Base-by-base conservation (phyloP, 2,797 vertebrate species). In the Sciaenops ocellatus region DNA sequence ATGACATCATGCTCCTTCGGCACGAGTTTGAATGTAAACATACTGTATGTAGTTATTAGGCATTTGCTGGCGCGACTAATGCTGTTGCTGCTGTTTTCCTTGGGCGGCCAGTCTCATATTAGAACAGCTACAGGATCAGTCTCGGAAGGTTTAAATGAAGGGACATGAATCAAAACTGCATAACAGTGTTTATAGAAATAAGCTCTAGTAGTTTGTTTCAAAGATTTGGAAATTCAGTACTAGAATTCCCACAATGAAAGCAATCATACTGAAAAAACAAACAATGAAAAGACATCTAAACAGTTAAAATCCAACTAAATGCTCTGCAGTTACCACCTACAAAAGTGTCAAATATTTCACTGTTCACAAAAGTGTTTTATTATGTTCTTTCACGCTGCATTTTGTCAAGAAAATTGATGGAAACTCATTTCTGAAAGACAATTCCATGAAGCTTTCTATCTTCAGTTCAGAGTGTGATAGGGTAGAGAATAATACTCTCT, bases 361-460 rank as follows among this genome's bases (percentile, higher is more conserved):
- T 50, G 38, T 47, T 74, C 15, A 71, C 47, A 46, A 65, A 63
- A 24, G 42, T 4, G 28, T 73, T 62, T 63, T 28, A 41, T 56
- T 17, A 18, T 56, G 48, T 79, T 74, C 28, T 56, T 78, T 78
- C 63, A 62, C 3, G 2, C 57, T 66, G 47, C 7, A 44, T 67
- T 80, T 80, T 38, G 16, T 34, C 24, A 56, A 44, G 20, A 26
- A 54, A 77, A 67, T 24, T 57, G 41, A 62, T 38, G 5, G 20
- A 38, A 79, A 80, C 44, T 72, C 18, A 30, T 81, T 67, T 78
- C 13, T 20, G 20, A 48, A 55, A 79, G 34, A 73, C 34, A 63
- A 69, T 64, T 51, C 44, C 12, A 50, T 69, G 28, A 74, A 75
- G 76, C 22, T 12, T 65, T 44, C 18, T 26, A 22, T 70, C 54